A percentile compares a stretch with the other conserved stretches of the same genome.
phyloP scores from a whole-genome alignment of 2,888 invertebrate genomes.

The Microctonus aethiopoides region DNA sequence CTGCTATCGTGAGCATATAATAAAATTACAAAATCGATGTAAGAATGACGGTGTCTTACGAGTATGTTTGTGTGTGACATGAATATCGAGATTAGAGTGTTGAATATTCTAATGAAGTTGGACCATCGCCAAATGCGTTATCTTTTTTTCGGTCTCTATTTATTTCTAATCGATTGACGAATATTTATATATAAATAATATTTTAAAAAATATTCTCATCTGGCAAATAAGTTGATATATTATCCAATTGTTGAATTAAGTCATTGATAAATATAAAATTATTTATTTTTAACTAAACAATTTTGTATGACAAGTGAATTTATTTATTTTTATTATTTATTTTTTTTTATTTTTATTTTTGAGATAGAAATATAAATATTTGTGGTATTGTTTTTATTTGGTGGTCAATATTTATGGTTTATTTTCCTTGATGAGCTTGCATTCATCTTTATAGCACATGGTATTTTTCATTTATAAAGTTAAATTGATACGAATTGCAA shows the following conservation, averaged over 20 bases:
- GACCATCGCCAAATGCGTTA: not conserved
- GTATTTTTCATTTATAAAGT: not conserved
- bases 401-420: not conserved
- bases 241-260: not conserved
- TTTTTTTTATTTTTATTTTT: not conserved
- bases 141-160: not conserved
- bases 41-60: not conserved
- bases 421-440: not conserved
- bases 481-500: not conserved
- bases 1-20: not conserved
- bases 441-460: not conserved
- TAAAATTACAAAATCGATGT: not conserved
- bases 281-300: too few relatives aligned
- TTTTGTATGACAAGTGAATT: too few relatives aligned
- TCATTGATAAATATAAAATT: too few relatives aligned
- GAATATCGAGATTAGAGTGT: constrained; percentile 7
- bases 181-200: too few relatives aligned
- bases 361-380: not conserved
- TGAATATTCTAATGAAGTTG: constrained; percentile 19
- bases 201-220: too few relatives aligned
- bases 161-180: too few relatives aligned
- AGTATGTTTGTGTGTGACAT: not conserved
- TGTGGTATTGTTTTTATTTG: too few relatives aligned
- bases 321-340: not conserved
- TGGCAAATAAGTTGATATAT: not conserved